Evolutionary conservation across 2,888 invertebrate species (phyloP).

Genomic region (Andrena marginata): DNA sequence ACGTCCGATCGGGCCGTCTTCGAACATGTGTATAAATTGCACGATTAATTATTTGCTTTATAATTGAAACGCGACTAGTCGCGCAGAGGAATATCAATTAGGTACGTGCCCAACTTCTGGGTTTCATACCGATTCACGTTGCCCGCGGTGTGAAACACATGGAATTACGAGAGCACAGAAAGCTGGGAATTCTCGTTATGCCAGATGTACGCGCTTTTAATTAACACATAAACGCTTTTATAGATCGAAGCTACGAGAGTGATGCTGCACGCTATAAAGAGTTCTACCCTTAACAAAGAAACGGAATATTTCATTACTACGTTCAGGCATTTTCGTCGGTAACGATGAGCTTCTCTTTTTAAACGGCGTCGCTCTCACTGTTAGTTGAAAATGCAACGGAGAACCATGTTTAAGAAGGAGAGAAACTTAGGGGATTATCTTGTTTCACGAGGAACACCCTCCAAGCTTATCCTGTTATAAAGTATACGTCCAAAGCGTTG

Average conservation of each 20-base stretch:
- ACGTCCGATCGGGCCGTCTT: neutral
- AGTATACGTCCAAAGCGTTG: too few species aligned
- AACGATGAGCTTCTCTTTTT: too few species aligned
- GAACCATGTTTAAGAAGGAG: too few species aligned
- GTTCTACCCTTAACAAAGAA: neutral
- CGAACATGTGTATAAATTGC: slow-evolving; percentile 10
- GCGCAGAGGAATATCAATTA: slow-evolving; percentile 39
- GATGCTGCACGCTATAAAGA: too few species aligned
- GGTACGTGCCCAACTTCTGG: neutral
- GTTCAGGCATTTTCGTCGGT: too few species aligned
- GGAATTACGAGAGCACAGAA: slow-evolving; percentile 23
- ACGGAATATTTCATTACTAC: neutral
- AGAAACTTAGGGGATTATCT: too few species aligned
- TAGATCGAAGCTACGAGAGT: too few species aligned
- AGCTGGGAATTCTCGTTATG: neutral
- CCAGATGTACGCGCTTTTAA: neutral
- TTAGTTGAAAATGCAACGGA: too few species aligned
- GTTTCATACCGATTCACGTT: neutral
- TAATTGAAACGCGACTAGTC: slow-evolving; percentile 33
- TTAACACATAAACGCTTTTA: neutral
- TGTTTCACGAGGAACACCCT: too few species aligned
- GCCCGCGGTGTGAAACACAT: neutral
- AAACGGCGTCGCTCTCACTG: too few species aligned
- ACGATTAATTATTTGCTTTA: slow-evolving; percentile 28
- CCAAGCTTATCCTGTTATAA: too few species aligned